Percentiles rank a stretch among this genome's conserved stretches.
Evolutionary conservation across 2,113 vertebrate species (phyloP).

Genomic region (Gobiocypris rarus): DNA sequence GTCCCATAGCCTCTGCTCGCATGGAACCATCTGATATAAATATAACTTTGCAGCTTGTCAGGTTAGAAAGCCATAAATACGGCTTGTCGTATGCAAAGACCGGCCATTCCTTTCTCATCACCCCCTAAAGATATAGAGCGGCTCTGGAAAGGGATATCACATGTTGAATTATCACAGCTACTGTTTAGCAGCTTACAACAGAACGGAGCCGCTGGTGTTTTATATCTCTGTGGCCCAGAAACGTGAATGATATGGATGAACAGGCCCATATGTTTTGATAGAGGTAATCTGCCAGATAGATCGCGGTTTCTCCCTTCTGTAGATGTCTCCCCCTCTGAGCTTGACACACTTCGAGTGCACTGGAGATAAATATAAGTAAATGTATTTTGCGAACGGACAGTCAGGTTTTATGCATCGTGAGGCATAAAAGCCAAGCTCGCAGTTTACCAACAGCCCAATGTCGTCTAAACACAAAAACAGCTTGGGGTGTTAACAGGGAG

Average conservation of each 20-base stretch:
- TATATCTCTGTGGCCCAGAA: constrained; percentile 59
- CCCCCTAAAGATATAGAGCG: constrained; percentile 58
- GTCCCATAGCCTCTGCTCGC: constrained; percentile 61
- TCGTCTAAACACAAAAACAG: constrained; percentile 45
- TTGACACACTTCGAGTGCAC: constrained; percentile 11
- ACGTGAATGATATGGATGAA: constrained; percentile 64
- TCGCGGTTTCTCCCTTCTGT: constrained; percentile 32
- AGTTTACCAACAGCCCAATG: constrained; percentile 43
- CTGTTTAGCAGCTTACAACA: constrained; percentile 72
- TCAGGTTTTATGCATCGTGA: not conserved
- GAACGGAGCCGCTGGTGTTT: constrained; percentile 67
- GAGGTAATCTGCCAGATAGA: constrained; percentile 52
- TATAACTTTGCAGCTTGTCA: constrained; percentile 74
- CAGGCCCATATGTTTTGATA: constrained; percentile 55
- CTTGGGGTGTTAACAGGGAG: constrained; percentile 33
- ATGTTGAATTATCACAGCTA: constrained; percentile 74
- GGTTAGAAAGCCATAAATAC: constrained; percentile 74
- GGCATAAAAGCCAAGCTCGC: constrained; percentile 43
- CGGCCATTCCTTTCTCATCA: constrained; percentile 62
- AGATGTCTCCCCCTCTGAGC: constrained; percentile 3
- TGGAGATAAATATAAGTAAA: constrained; percentile 39
- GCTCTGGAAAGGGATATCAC: constrained; percentile 71
- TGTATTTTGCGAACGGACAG: constrained; percentile 20
- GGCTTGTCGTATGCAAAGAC: constrained; percentile 59
- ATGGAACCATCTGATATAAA: constrained; percentile 77